phyloP scores from a whole-genome alignment of 2,113 vertebrate genomes.

The Bos taurus region DNA sequence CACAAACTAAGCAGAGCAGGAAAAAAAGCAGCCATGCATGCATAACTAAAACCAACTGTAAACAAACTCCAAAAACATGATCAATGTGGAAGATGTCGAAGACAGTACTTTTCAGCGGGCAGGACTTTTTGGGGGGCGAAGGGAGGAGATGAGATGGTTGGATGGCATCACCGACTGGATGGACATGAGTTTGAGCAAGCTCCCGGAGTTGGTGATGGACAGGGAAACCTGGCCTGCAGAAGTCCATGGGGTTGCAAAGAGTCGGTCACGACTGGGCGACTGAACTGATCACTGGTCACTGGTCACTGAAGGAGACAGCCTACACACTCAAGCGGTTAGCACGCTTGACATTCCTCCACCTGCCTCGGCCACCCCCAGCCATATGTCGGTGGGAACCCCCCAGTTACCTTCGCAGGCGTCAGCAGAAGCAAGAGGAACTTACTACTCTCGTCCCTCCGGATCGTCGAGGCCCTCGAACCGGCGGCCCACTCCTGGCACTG shows the following conservation, averaged over 20 bases:
- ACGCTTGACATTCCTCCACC: fast-evolving
- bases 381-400: fast-evolving
- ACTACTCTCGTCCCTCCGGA: conserved; percentile 86
- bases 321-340: fast-evolving
- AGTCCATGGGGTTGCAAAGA: neutral
- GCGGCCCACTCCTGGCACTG: conserved; percentile 73
- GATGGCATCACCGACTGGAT: neutral
- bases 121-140: fast-evolving
- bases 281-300: neutral
- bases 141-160: neutral
- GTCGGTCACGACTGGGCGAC: neutral
- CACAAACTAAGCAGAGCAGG: fast-evolving
- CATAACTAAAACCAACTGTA: fast-evolving
- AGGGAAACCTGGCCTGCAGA: neutral
- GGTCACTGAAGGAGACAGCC: neutral
- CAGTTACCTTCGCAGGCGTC: neutral
- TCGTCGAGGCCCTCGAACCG: conserved; percentile 76
- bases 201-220: neutral
- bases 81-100: fast-evolving
- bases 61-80: fast-evolving
- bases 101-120: fast-evolving
- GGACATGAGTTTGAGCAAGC: neutral
- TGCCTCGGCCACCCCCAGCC: neutral
- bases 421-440: conserved; percentile 51
- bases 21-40: fast-evolving